Conservation (phyloP, 2,888 invertebrate species). For the Epirrita christyi region DNA sequence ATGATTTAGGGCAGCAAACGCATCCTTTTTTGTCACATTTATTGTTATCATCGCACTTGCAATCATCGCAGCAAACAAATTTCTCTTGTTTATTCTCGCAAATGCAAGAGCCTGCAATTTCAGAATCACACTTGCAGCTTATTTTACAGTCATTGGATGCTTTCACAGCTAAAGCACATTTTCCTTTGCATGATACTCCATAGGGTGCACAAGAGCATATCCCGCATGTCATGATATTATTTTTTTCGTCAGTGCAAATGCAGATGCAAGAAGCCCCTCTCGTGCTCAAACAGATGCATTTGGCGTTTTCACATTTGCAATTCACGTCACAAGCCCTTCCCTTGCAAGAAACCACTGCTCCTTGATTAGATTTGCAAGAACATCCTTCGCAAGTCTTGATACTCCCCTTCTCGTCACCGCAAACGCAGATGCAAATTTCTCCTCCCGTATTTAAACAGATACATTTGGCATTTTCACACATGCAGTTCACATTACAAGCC, state of each 20-base stretch:
- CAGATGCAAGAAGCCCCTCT: slow-evolving; percentile 33
- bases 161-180: not conserved
- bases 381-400: slow-evolving; percentile 44
- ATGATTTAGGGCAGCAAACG: slow-evolving; percentile 24
- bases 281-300: not conserved
- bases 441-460: too few relatives aligned
- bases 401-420: slow-evolving; percentile 39
- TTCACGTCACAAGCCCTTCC: slow-evolving; percentile 5
- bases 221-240: too few relatives aligned
- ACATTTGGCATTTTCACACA: too few relatives aligned
- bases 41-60: slow-evolving; percentile 37
- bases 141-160: too few relatives aligned
- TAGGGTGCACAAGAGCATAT: slow-evolving; percentile 32
- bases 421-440: slow-evolving; percentile 46
- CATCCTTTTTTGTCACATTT: slow-evolving; percentile 43
- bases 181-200: slow-evolving; percentile 32
- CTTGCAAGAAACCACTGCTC: slow-evolving; percentile 24
- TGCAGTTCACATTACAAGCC: not conserved
- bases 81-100: slow-evolving; percentile 23
- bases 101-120: slow-evolving; percentile 35
- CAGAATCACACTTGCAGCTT: too few relatives aligned
- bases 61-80: slow-evolving; percentile 38
- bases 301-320: slow-evolving; percentile 29
- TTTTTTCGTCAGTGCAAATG: too few relatives aligned
- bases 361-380: slow-evolving; percentile 34